phyloP scores from a whole-genome alignment of 1,140 invertebrate species.

The Acromyrmex echinatior region DNA sequence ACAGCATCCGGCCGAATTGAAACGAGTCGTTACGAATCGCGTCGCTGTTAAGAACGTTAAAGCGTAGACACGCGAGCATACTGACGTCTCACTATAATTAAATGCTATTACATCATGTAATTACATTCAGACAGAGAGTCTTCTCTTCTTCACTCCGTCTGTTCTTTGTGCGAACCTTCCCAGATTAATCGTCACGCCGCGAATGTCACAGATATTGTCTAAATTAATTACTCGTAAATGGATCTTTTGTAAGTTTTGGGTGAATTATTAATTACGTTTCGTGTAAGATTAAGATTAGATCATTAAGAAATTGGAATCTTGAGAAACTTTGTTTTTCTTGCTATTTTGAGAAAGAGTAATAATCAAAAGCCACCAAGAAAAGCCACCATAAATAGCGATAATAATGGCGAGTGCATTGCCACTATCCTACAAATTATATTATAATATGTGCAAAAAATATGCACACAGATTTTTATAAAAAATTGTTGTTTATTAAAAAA shows the following conservation, averaged over 20 bases:
- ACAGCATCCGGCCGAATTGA: not conserved
- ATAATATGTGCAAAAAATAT: no score
- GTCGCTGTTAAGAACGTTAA: slow-evolving; percentile 14
- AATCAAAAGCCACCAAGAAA: not conserved
- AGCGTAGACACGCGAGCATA: not conserved
- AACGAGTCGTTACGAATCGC: not conserved
- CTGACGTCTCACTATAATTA: slow-evolving; percentile 16
- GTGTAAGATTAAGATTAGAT: not conserved
- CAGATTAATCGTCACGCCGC: slow-evolving; percentile 40
- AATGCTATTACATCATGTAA: slow-evolving; percentile 23
- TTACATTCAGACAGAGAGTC: not conserved
- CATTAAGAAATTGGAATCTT: not conserved
- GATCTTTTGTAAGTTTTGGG: not conserved
- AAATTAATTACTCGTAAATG: not conserved
- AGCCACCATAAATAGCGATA: not conserved
- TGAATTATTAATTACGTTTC: slow-evolving; percentile 15
- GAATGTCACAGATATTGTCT: slow-evolving; percentile 47
- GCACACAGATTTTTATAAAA: no score
- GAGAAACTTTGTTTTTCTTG: not conserved
- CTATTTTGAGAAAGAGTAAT: not conserved
- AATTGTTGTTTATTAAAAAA: no score
- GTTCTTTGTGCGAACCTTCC: slow-evolving; percentile 75
- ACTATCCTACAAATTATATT: no score
- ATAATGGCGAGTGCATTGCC: no score
- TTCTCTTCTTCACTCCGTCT: slow-evolving; percentile 14